Evolutionary conservation across 2,797 vertebrate genomes (phyloP).

Genomic region (Morelia viridis): DNA sequence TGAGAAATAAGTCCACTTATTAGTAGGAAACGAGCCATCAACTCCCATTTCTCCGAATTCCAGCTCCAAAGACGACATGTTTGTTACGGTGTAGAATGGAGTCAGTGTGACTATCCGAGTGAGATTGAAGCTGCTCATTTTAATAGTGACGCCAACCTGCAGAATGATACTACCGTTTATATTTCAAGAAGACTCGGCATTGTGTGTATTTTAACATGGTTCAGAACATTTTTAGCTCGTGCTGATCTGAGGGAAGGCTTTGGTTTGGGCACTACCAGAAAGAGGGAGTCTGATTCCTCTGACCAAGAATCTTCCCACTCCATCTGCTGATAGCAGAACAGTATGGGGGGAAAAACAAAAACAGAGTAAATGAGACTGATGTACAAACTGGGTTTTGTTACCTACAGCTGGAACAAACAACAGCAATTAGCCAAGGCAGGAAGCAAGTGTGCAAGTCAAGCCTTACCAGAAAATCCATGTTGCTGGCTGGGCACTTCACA

Average conservation of each 20-base stretch:
- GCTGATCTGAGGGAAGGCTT: not conserved
- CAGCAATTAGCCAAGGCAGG: not conserved
- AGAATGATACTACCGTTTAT: conserved; percentile 5
- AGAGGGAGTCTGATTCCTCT: not conserved
- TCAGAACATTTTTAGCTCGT: not conserved
- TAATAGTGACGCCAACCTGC: conserved; percentile 93
- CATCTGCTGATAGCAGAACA: no score
- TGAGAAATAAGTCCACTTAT: conserved; percentile 88
- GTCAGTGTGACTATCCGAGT: conserved; percentile 91
- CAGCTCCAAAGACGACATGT: conserved; percentile 90
- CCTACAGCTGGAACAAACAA: not conserved
- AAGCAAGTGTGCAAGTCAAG: not conserved
- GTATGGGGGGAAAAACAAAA: not conserved
- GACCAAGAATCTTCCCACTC: not conserved
- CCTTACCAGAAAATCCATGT: conserved; percentile 89
- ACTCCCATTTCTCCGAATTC: conserved; percentile 89
- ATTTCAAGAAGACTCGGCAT: not conserved
- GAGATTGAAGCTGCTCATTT: conserved; percentile 95
- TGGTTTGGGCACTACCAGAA: not conserved
- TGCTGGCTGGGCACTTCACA: conserved; percentile 85
- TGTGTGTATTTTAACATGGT: not conserved
- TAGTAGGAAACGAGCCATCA: conserved; percentile 68
- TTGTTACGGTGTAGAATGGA: conserved; percentile 92
- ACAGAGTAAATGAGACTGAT: not conserved
- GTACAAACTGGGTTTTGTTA: not conserved